phyloP scores from a whole-genome alignment of 2,888 invertebrate species.

The Ichneumon xanthorius region DNA sequence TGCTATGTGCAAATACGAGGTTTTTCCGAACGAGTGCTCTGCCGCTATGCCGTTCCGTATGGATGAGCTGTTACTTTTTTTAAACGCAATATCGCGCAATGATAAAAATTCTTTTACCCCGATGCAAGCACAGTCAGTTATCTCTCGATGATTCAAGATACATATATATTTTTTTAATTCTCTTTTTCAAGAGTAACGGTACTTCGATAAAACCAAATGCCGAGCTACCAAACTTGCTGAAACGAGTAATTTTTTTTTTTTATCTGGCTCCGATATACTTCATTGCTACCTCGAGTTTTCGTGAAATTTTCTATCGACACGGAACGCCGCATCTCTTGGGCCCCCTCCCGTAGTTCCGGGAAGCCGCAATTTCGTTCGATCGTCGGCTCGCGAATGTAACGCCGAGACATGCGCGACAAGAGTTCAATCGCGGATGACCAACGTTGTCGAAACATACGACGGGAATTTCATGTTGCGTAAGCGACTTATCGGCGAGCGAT shows the following conservation, averaged over 20 bases:
- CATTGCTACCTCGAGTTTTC: neutral
- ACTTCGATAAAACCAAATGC: neutral
- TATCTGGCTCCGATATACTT: neutral
- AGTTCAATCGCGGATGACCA: neutral
- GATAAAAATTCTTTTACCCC: conserved; percentile 27
- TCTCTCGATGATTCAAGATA: neutral
- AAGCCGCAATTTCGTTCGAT: conserved; percentile 6
- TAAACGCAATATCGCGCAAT: conserved; percentile 25
- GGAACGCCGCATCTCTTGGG: neutral
- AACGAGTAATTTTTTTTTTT: neutral
- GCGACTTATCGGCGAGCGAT: conserved; percentile 11
- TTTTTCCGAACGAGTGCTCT: conserved; percentile 5
- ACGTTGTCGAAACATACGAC: neutral
- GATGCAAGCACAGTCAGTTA: conserved; percentile 44
- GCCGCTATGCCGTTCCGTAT: conserved; percentile 20
- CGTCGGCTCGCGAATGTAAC: neutral
- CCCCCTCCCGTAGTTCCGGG: neutral
- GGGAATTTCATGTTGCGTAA: conserved; percentile 32
- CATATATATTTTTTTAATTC: neutral
- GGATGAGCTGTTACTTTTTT: neutral
- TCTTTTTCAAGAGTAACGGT: neutral
- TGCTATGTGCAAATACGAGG: neutral
- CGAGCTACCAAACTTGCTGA: neutral
- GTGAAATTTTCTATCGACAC: neutral
- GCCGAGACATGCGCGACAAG: conserved; percentile 6